phyloP scores from a whole-genome alignment of 2,888 invertebrate genomes.

The Acrobasis consociella region DNA sequence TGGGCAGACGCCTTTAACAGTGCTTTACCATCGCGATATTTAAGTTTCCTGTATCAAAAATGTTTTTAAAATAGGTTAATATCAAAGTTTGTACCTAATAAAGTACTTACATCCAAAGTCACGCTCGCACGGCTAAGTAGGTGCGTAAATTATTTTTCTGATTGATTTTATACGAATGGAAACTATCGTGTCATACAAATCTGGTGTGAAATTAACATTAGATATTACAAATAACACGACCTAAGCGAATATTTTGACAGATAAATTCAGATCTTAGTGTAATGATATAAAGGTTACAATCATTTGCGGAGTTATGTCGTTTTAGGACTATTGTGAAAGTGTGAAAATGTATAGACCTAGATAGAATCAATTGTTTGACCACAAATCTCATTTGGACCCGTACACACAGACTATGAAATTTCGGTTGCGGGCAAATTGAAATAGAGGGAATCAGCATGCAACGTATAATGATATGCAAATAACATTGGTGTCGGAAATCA shows the following conservation, averaged over 20 bases:
- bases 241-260: not conserved
- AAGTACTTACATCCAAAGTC: conserved; percentile 43
- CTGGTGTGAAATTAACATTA: conserved; percentile 72
- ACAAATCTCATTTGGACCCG: conserved; percentile 73
- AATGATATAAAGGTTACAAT: not conserved
- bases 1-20: too few relatives aligned
- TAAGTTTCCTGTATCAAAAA: too few relatives aligned
- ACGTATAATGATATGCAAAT: conserved; percentile 16
- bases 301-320: not conserved
- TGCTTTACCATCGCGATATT: too few relatives aligned
- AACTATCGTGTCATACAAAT: conserved; percentile 55
- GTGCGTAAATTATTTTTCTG: conserved; percentile 41
- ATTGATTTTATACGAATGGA: conserved; percentile 52
- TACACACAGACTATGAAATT: conserved; percentile 60
- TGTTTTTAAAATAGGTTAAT: not conserved
- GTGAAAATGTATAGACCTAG: conserved; percentile 44
- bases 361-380: conserved; percentile 71
- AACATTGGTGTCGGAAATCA: conserved; percentile 7
- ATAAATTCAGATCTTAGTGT: conserved; percentile 2
- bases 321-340: conserved; percentile 12
- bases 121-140: conserved; percentile 46
- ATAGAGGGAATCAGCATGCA: conserved; percentile 20
- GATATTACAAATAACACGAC: not conserved
- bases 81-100: not conserved
- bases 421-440: conserved; percentile 46